These are phyloP conservation scores for Oxycera nigricornis DNA, from an alignment of 2,888 invertebrate species.

Conservation along the genomic window DNA sequence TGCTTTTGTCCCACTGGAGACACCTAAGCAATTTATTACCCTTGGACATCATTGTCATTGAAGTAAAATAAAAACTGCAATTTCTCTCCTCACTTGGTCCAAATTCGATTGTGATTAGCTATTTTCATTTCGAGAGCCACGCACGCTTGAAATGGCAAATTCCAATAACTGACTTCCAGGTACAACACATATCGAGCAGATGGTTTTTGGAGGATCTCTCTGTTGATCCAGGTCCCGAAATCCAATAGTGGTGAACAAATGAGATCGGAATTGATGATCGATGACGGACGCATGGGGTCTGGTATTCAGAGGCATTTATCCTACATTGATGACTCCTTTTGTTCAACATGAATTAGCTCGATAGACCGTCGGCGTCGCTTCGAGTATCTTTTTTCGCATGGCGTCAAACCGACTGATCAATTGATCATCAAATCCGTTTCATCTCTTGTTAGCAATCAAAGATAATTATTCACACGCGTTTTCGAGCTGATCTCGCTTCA, in stretches of 20 bases:
- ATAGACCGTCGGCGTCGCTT: background rate
- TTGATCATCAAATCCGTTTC: constrained; percentile 19
- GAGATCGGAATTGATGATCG: constrained; percentile 43
- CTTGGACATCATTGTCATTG: constrained; percentile 34
- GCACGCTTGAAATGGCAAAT: background rate
- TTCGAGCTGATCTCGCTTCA: background rate
- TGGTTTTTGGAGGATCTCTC: background rate
- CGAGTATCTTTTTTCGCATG: constrained; percentile 25
- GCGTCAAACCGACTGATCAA: constrained; percentile 37
- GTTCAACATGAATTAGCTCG: constrained; percentile 21
- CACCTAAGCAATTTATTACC: constrained; percentile 43
- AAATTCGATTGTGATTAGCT: constrained; percentile 39
- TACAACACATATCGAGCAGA: constrained; percentile 17
- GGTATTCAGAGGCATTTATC: constrained; percentile 34
- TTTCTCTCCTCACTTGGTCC: constrained; percentile 30
- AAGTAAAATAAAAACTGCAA: constrained; percentile 40
- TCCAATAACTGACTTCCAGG: background rate
- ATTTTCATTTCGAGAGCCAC: constrained; percentile 9
- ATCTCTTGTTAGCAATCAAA: constrained; percentile 27
- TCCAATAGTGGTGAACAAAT: constrained; percentile 38
- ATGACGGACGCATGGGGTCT: constrained; percentile 39
- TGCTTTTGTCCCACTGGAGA: constrained; percentile 39
- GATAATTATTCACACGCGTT: constrained; percentile 28
- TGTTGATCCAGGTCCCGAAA: constrained; percentile 14
- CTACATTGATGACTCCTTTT: constrained; percentile 36